These are phyloP conservation scores for Vombatus ursinus DNA, from an alignment of 2,113 vertebrate species.

Conservation along the genomic window DNA sequence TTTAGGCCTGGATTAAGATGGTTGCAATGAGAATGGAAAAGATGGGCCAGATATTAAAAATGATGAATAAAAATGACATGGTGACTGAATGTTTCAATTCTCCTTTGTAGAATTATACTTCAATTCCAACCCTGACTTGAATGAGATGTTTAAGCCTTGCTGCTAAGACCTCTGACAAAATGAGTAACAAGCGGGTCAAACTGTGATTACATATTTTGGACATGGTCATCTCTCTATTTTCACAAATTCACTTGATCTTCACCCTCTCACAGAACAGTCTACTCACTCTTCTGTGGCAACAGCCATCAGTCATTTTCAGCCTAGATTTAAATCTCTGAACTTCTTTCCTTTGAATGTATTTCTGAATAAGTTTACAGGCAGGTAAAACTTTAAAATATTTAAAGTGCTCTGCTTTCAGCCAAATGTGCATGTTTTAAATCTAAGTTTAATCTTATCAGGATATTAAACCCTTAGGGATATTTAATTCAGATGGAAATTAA, in stretches of 20 bases:
- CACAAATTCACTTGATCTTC: not conserved
- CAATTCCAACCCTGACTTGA: not conserved
- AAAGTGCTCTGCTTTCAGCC: not conserved
- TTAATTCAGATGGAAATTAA: constrained; percentile 12
- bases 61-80: not conserved
- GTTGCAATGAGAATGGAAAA: not conserved
- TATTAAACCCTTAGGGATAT: constrained; percentile 4
- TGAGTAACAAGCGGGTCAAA: not conserved
- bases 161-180: not conserved
- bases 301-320: not conserved
- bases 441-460: not conserved
- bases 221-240: not conserved
- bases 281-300: not conserved
- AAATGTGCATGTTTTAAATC: not conserved
- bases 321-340: not conserved
- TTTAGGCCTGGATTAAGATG: not conserved
- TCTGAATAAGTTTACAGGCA: not conserved
- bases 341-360: not conserved
- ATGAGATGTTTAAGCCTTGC: not conserved
- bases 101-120: not conserved
- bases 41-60: not conserved
- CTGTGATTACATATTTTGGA: not conserved
- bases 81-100: not conserved
- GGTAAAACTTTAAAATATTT: not conserved
- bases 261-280: not conserved